Evolutionary conservation across 2,113 vertebrate genomes (phyloP).

Genomic region (Andinoacara biseriatus): DNA sequence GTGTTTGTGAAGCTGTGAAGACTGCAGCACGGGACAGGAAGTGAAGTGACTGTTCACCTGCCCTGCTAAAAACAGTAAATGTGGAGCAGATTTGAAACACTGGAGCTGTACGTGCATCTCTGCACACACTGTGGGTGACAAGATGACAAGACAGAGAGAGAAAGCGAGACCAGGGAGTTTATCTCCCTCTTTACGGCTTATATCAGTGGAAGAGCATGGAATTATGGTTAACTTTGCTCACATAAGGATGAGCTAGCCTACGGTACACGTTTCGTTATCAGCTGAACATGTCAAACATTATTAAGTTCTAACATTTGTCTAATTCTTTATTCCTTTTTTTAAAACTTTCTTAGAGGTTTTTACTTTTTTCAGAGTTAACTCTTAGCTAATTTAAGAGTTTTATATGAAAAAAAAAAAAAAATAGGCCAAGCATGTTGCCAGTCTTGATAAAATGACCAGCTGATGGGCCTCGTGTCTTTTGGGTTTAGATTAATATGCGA

Average conservation of each 20-base stretch:
- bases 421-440: background rate
- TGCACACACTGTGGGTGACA: background rate
- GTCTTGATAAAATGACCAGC: background rate
- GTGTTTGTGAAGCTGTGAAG: background rate
- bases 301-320: background rate
- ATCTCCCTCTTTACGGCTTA: background rate
- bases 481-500: accelerated
- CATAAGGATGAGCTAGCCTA: accelerated
- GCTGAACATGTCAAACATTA: too few relatives aligned
- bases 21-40: background rate
- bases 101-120: background rate
- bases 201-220: background rate
- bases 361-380: background rate
- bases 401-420: too few relatives aligned
- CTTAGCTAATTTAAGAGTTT: background rate
- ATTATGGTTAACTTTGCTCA: background rate
- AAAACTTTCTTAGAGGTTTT: background rate
- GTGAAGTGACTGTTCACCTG: background rate
- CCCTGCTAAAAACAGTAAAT: background rate
- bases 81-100: background rate
- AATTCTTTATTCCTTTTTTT: background rate
- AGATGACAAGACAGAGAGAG: background rate
- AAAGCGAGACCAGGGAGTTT: background rate
- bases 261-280: background rate
- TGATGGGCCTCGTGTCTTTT: too few relatives aligned